phyloP scores from a whole-genome alignment of 2,888 invertebrate genomes.

The Trimorus sp. region DNA sequence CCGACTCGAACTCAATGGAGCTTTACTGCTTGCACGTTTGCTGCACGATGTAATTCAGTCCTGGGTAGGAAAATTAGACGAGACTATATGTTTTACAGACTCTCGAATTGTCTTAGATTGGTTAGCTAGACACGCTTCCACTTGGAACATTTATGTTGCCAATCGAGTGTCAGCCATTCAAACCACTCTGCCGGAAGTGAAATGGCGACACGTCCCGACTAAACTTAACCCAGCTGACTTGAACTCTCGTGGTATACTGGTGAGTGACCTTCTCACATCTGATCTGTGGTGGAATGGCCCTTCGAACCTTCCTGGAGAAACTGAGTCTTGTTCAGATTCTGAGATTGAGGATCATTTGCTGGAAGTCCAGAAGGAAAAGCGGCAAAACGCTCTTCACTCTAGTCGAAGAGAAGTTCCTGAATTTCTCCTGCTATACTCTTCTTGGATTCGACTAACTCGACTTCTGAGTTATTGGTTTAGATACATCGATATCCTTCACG shows the following conservation, averaged over 20 bases:
- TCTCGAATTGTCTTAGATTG: constrained; percentile 9
- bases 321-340: too few species aligned
- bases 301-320: not conserved
- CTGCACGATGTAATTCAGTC: not conserved
- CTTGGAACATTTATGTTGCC: constrained; percentile 15
- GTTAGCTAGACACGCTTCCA: constrained; percentile 7
- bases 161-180: constrained; percentile 28
- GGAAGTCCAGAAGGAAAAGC: too few species aligned
- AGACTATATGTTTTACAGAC: not conserved
- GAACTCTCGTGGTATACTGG: not conserved
- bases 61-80: not conserved
- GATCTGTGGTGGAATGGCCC: constrained; percentile 1
- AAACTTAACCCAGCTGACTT: constrained; percentile 9
- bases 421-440: too few species aligned
- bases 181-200: constrained; percentile 2
- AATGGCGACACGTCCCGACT: constrained; percentile 15
- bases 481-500: too few species aligned
- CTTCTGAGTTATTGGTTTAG: too few species aligned
- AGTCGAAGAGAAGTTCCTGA: too few species aligned
- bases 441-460: too few species aligned
- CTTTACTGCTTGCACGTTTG: not conserved
- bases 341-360: too few species aligned
- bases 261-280: not conserved
- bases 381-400: too few species aligned
- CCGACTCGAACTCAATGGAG: constrained; percentile 6